Evolutionary conservation across 2,113 vertebrate genomes (phyloP), one percentile per base, ranked within the genome.

Genomic region (Apistogramma diplotaenia): DNA sequence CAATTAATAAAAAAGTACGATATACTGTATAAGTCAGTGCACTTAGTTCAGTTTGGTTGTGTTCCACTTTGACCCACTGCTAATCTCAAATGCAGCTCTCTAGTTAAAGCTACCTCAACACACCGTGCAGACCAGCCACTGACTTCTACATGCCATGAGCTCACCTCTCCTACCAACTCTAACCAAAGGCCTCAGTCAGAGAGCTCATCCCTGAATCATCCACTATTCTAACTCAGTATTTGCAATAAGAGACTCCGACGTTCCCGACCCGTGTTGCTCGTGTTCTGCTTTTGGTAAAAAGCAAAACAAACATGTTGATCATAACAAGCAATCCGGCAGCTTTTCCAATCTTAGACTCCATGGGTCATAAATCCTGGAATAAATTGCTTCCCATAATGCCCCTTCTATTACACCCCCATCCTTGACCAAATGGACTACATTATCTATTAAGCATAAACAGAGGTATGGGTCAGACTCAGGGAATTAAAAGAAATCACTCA

Each of bases 1-100:
- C 46, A 0, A 27, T 67, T 15, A 27, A 0, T 10, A 0, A 46
- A 46, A 46, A 27, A 19, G 37, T 9, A 49, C 0, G 2, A 49
- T 3, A 8, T 0, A 46, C n/a, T n/a, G n/a, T 49, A 1, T 27
- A 27, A 27, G 16, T 67, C 27, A 67, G 49, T 46, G 27, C 23
- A 29, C 5, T 19, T 25, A 27, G 37, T 49, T 67, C 62, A 67
- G 16, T 67, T 46, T 67, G 40, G 9, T 29, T 70, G 27, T 19
- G 16, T 19, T 70, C 62, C 40, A 70, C 19, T 46, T 67, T 4
- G 27, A 18, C 46, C 23, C 62, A 49, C 62, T 49, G 9, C 46
- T 67, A 18, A 67, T 46, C 18, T 46, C 40, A 27, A 70, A 67
- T 29, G 8, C 11, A 19, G 29, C 49, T 67, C 23, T 49, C 40